Evolutionary conservation across 1,140 invertebrate genomes (phyloP).

Genomic region (Psilanteris sp.): DNA sequence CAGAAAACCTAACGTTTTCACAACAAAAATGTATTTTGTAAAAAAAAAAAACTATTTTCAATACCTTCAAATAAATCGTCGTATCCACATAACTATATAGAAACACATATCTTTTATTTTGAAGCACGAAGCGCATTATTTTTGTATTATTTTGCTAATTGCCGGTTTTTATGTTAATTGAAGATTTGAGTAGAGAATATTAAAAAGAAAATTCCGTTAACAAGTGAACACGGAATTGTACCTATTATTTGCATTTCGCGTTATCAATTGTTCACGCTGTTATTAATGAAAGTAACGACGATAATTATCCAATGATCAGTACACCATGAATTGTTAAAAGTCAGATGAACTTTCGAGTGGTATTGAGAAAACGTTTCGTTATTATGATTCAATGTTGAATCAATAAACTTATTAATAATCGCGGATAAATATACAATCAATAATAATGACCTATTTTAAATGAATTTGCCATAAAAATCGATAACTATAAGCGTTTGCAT

Average conservation of each 20-base stretch:
- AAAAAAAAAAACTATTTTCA: no score
- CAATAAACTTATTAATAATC: slow-evolving; percentile 51
- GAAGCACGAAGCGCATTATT: no score
- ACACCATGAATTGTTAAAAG: slow-evolving; percentile 27
- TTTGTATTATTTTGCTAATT: no score
- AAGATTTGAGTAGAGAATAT: no score
- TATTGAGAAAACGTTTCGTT: slow-evolving; percentile 18
- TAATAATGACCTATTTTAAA: slow-evolving; percentile 62
- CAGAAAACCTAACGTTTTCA: no score
- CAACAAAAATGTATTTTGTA: no score
- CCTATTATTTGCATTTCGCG: slow-evolving; percentile 1
- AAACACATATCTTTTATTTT: no score
- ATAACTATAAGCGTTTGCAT: slow-evolving; percentile 62
- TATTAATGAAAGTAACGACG: slow-evolving; percentile 26
- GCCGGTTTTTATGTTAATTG: no score
- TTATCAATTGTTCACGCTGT: slow-evolving; percentile 18
- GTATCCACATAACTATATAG: no score
- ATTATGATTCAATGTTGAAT: slow-evolving; percentile 44
- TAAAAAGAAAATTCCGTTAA: slow-evolving; percentile 3
- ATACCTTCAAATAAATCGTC: no score
- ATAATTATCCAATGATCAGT: slow-evolving; percentile 41
- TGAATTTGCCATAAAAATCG: slow-evolving; percentile 63
- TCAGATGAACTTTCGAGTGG: slow-evolving; percentile 28
- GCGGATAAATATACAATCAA: slow-evolving; percentile 63
- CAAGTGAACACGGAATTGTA: background rate